Conservation (phyloP, 64 coral and sea anemone species). For the Montipora cactus region DNA sequence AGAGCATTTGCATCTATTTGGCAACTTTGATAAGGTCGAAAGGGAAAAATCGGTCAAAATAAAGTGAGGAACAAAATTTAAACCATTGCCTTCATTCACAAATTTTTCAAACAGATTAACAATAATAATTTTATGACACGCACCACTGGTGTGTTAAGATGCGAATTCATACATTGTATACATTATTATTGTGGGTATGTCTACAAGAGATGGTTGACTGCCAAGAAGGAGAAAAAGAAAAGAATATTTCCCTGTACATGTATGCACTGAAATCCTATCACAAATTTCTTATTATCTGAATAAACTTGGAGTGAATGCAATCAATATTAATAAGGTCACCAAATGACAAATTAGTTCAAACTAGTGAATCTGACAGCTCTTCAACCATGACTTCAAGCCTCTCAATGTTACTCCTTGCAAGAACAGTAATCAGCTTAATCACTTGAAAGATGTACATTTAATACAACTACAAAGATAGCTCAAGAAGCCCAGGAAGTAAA, state of each 20-base stretch:
- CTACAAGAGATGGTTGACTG: not conserved
- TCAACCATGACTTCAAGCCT: slow-evolving; percentile 22
- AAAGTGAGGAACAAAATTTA: slow-evolving; percentile 3
- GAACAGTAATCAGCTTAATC: not conserved
- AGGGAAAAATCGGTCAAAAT: not conserved
- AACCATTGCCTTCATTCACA: not conserved
- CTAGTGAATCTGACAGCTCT: slow-evolving; percentile 31
- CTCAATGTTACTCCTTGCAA: slow-evolving; percentile 13
- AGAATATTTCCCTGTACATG: too few relatives aligned
- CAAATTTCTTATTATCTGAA: slow-evolving; percentile 1
- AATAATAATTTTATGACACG: slow-evolving; percentile 10
- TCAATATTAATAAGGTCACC: slow-evolving; percentile 49
- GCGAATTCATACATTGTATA: not conserved
- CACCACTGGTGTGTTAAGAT: not conserved
- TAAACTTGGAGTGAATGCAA: not conserved
- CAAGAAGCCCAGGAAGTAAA: not conserved
- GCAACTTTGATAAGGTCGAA: slow-evolving; percentile 13
- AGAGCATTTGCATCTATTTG: not conserved
- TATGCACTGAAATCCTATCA: not conserved
- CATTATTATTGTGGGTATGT: not conserved
- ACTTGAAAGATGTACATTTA: not conserved
- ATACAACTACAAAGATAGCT: not conserved
- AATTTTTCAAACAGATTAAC: slow-evolving; percentile 21
- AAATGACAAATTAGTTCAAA: slow-evolving; percentile 45
- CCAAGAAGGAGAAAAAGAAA: not conserved